These are phyloP conservation scores for Microcebus murinus DNA, from an alignment of 2,113 vertebrate species.

Conservation along the genomic window DNA sequence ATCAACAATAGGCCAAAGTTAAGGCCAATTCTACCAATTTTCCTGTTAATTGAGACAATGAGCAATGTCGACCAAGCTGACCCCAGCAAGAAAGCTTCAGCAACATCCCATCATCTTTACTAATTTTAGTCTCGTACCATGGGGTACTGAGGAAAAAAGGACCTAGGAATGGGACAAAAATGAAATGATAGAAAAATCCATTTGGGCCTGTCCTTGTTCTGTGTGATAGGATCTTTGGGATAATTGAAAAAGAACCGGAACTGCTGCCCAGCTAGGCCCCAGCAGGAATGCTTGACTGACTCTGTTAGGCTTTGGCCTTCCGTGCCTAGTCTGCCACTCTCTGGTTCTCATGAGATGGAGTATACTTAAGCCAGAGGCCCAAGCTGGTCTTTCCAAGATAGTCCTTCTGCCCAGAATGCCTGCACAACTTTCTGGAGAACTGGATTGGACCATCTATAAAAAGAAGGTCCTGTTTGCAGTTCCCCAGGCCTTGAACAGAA, in stretches of 20 bases:
- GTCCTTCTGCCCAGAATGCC: background rate
- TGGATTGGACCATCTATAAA: background rate
- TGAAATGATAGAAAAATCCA: background rate
- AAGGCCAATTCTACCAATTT: background rate
- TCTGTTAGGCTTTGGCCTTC: background rate
- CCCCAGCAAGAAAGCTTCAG: background rate
- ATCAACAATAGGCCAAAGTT: background rate
- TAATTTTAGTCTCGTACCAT: background rate
- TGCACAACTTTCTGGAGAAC: background rate
- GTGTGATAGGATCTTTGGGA: background rate
- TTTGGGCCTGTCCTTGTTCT: background rate
- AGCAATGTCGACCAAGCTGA: background rate
- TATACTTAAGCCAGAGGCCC: background rate
- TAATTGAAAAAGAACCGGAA: slow-evolving; percentile 45
- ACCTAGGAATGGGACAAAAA: background rate
- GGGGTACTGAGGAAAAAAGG: background rate
- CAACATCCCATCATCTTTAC: background rate
- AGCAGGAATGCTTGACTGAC: background rate
- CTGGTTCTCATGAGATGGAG: background rate
- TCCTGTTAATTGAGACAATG: background rate
- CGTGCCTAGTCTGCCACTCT: background rate
- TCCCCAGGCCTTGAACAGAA: background rate
- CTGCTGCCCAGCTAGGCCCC: background rate
- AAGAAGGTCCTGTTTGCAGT: background rate
- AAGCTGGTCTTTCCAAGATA: background rate